Conservation (phyloP, 1,140 invertebrate genomes). For the Elysia chlorotica region DNA sequence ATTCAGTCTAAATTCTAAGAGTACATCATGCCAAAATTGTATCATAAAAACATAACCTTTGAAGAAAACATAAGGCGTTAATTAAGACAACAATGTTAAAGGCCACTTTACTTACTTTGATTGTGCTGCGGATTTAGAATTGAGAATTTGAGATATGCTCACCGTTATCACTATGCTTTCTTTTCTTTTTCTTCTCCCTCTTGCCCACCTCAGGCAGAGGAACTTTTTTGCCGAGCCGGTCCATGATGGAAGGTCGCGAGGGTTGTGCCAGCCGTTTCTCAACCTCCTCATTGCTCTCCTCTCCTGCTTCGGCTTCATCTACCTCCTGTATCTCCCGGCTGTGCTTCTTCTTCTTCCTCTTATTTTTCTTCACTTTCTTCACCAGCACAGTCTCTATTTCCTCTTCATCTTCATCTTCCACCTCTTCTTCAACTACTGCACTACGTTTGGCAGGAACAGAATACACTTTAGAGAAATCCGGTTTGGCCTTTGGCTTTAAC, state of each 20-base stretch:
- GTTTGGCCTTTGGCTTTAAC: constrained; percentile 3
- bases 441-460: constrained; percentile 13
- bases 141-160: constrained; percentile 24
- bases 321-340: background rate
- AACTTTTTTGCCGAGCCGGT: constrained; percentile 12
- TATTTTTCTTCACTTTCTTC: constrained; percentile 18
- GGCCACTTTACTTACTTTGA: too few species aligned
- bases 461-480: constrained; percentile 18
- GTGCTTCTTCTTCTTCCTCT: constrained; percentile 11
- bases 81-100: too few species aligned
- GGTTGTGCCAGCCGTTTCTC: background rate
- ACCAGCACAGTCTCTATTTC: background rate
- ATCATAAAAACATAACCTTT: too few species aligned
- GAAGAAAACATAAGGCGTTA: too few species aligned
- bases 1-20: too few species aligned
- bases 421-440: background rate
- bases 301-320: background rate
- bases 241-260: constrained; percentile 4
- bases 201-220: background rate
- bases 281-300: background rate
- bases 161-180: constrained; percentile 9
- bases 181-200: constrained; percentile 21
- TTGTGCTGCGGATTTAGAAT: too few species aligned
- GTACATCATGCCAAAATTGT: too few species aligned
- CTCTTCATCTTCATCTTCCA: background rate